Evolutionary conservation across 2,113 vertebrate genomes (phyloP).

Genomic region (Hystrix cristata): DNA sequence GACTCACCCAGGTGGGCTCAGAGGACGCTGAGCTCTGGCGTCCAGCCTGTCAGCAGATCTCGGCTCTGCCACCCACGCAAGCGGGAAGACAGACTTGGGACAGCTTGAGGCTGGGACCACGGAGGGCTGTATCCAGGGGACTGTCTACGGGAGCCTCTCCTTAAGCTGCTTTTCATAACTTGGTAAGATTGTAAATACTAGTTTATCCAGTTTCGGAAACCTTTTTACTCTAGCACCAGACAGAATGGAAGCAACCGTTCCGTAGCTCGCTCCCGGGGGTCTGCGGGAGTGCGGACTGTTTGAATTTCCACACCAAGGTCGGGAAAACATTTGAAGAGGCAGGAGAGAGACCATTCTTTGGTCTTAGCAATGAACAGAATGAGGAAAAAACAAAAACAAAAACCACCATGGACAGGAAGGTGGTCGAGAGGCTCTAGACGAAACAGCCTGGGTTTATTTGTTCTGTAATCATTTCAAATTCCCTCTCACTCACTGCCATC

Average conservation of each 20-base stretch:
- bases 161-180: conserved; percentile 70
- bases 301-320: conserved; percentile 83
- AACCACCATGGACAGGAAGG: conserved; percentile 14
- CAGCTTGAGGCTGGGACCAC: no score
- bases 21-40: neutral
- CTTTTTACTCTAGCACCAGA: conserved; percentile 41
- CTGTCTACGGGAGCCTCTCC: neutral
- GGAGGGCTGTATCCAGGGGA: neutral
- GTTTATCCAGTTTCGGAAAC: conserved; percentile 69
- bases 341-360: conserved; percentile 67
- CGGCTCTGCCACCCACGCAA: neutral
- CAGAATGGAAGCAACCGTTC: conserved; percentile 64
- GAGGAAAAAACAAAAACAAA: neutral
- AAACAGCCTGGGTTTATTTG: conserved; percentile 73
- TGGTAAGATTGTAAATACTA: conserved; percentile 56
- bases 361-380: conserved; percentile 79
- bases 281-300: conserved; percentile 70
- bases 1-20: neutral
- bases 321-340: conserved; percentile 68
- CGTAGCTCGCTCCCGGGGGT: conserved; percentile 59
- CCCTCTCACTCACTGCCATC: conserved; percentile 73
- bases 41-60: neutral
- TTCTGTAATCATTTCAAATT: conserved; percentile 82
- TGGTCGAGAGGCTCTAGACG: conserved; percentile 46
- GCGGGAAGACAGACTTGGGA: neutral